Evolutionary conservation across 2,113 vertebrate species (phyloP), one percentile per base, ranked within the genome.

Genomic region (Larimichthys polyactis): DNA sequence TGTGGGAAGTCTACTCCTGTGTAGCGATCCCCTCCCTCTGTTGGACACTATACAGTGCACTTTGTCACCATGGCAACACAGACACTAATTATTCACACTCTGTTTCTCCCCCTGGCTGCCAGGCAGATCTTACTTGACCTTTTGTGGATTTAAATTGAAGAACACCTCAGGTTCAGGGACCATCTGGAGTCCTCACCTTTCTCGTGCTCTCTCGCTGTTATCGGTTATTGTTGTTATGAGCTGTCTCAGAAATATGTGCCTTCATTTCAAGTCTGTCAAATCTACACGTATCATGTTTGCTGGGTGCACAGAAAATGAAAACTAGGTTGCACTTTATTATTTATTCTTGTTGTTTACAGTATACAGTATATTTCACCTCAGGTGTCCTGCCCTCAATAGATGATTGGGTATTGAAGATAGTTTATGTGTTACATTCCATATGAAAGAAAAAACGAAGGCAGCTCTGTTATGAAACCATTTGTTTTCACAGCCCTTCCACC

Each of bases 101-200:
- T 90, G 79, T 76, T 67, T 87, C 78, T 71, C 69, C 65, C 46
- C 59, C 54, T 69, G 86, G 80, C 85, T 87, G 86, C 85, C 84
- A 90, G 92, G 88, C 86, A 92, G 87, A 93, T 94, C 94, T 94
- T 78, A 91, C 87, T 94, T 95, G 95, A 95, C 95, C 95, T 96
- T 94, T 94, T 79, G 84, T 75, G 85, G 90, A 93, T 93, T 90
- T 85, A 83, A 88, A 92, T 88, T 90, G 89, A 90, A 83, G 85
- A 92, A 87, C 90, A 86, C 87, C 88, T 87, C 85, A 60, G 87
- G 86, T 93, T 92, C 75, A 82, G 83, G 48, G 60, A 87, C 72
- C 65, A 82, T 91, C 88, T 79, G 71, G 72, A 82, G 85, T 60
- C 58, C 46, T 87, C 82, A 75, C 87, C 75, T 89, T 75, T 72